Evolutionary conservation across 2,797 vertebrate species (phyloP), one percentile per base, ranked within the genome.

Genomic region (Scarus forsteni): DNA sequence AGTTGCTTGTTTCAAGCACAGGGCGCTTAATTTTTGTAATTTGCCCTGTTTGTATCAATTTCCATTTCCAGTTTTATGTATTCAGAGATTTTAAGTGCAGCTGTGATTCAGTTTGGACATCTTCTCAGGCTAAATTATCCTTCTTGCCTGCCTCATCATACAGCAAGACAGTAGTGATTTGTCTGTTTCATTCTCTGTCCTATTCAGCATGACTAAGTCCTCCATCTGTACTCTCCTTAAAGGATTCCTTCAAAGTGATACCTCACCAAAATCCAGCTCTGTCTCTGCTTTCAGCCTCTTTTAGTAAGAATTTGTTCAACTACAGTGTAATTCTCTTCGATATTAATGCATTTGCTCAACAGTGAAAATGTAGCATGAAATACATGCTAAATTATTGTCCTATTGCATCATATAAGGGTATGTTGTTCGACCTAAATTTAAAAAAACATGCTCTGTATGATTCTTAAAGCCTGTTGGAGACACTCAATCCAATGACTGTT

Each of bases 21-120:
- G 18, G 11, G 4, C 27, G 27, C 64, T 57, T 45, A 50, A 48
- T 72, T 38, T 9, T 55, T 44, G 40, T 72, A 57, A 45, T 14
- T 19, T 69, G 14, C 48, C 5, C 51, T 59, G 46, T 55, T 66
- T 27, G 27, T 4, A 4, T 27, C 27, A 27, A 27, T 27, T 14
- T 57, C 51, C 10, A 15, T 53, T 38, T 7, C 1, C 18, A 55
- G 61, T 51, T 15, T 48, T 67, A 34, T 53, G 43, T 52, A 74
- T 59, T 55, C 52, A 46, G 56, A 77, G 49, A 66, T 68, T 43
- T 45, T 46, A 48, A n/a, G 57, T 54, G 54, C 65, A 46, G 56
- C 75, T 77, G 66, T 64, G 75, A 79, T 75, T 70, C 49, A 54
- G 59, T 78, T 75, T 60, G 44, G 59, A 60, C n/a, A 52, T 74